Base-by-base conservation (phyloP, 2,113 vertebrate genomes). In the Brachyhypopomus gauderio region DNA sequence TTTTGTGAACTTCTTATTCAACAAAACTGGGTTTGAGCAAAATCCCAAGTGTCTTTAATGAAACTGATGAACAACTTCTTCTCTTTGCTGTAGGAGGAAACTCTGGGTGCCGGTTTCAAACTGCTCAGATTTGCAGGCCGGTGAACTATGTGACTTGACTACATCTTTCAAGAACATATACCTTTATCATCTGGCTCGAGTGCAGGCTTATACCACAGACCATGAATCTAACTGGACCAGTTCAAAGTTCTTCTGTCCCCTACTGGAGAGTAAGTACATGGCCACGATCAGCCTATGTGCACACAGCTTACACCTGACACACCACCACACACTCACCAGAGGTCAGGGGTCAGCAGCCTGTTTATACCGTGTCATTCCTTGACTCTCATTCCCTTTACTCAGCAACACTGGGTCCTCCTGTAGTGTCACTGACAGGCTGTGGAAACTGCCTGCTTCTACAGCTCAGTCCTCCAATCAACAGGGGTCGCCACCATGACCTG, bases 401-500 rank as follows among this genome's bases (percentile, higher is more conserved):
- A 93, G 92, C 92, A 0, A 84, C 90, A 25, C 14, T 93, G 41
- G 90, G 88, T 23, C 89, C 91, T 67, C 90, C 88, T 0, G 64
- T 66, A 2, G 62, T 92, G 38, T 83, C 75, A 0, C 63, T 91
- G 38, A 89, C 90, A 0, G 92, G 91, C 23, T 93, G 92, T 85
- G 91, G 92, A 23, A 90, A 88, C 85, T 93, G 92, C 76, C 72
- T 93, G 72, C n/a, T 87, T 4, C 84, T 93, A 69, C 81, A 78
- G 41, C 22, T 93, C 80, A 74, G 25, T 63, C 22, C 30, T 66
- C 87, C 87, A 3, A 1, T 25, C 7, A 22, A 23, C 0, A 27
- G 0, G 19, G 9, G 23, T 3, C 19, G 34, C 19, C n/a, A 77
- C 38, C 22, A 9, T 36, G 1, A 4, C 19, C n/a, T 9, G 62